Conservation (phyloP, 2,113 vertebrate genomes). For the Deroptyus accipitrinus region DNA sequence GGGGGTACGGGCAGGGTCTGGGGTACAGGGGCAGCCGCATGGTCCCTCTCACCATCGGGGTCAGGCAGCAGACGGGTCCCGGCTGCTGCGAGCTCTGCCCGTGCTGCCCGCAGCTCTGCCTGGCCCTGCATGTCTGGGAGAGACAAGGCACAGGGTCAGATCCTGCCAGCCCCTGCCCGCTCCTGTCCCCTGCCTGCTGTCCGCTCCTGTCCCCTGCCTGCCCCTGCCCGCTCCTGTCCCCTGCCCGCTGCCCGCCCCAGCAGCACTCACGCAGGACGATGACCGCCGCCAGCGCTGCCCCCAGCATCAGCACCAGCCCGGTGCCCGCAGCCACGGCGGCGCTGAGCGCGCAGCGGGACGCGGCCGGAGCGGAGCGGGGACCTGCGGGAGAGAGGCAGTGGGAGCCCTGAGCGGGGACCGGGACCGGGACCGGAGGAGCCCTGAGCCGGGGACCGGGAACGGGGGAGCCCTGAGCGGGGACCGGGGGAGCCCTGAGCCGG, state of each 20-base stretch:
- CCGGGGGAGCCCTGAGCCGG: too few species aligned
- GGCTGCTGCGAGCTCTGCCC: background rate
- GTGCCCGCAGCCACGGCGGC: background rate
- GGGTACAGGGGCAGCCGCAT: background rate
- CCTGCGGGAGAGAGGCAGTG: background rate
- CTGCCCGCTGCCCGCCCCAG: too few species aligned
- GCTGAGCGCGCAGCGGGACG: background rate
- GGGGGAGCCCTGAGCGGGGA: too few species aligned
- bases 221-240: background rate
- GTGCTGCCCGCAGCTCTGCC: background rate
- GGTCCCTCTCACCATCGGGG: background rate
- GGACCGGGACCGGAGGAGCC: too few species aligned
- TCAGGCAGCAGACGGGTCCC: constrained; percentile 62
- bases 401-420: background rate
- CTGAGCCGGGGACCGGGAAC: fast-evolving
- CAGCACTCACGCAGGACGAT: background rate
- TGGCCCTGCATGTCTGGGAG: background rate
- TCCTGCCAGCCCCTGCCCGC: background rate
- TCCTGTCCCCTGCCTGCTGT: too few species aligned
- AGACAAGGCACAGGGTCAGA: background rate
- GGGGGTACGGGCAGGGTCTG: too few species aligned
- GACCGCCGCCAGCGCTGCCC: background rate
- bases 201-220: too few species aligned
- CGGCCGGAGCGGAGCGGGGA: fast-evolving
- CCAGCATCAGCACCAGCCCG: background rate